Evolutionary conservation across 1,140 invertebrate genomes (phyloP), one percentile per base, ranked within the genome.

Genomic region (Centruroides vittatus): DNA sequence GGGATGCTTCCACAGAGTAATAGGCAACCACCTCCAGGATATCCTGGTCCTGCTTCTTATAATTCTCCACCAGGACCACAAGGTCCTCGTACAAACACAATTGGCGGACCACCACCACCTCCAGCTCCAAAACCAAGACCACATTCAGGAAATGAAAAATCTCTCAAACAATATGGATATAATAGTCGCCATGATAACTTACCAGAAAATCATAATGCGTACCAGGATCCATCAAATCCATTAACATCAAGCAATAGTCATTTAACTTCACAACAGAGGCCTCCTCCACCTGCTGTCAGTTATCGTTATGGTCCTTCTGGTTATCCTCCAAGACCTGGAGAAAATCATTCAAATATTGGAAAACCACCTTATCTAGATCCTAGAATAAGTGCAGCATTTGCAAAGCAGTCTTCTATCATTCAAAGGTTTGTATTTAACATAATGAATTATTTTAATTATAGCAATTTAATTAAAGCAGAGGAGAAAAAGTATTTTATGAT

Each of bases 271-370:
- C 41, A 41, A 41, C 41, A 41, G 8, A 41, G 41, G 8, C 64
- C 50, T 36, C 64, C 64, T 9, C 60, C 60, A 46, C 58, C 61
- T 23, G 49, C 54, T 36, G 66, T 64, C n/a, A 63, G 62, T 53
- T 67, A 70, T 58, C 63, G 69, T 3, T 66, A 70, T 61, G 65
- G 68, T 3, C 63, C 62, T 13, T 60, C 65, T 13, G 67, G 67
- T 11, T 69, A 69, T 63, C 67, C 67, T 9, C 67, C 61, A 34
- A 35, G 59, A 10, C 11, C 47, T 3, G 62, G 57, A 41, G 23
- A 47, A 36, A 47, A 58, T 58, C 11, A 46, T 34, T 57, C 58
- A 23, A 57, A 53, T 6, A 41, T 35, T 5, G 34, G 60, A 9
- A 57, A 51, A 11, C 50, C 49, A 47, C 3, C 41, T 10, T 54